These are phyloP conservation scores for Stegostoma tigrinum DNA, from an alignment of 2,113 vertebrate species.

Conservation along the genomic window DNA sequence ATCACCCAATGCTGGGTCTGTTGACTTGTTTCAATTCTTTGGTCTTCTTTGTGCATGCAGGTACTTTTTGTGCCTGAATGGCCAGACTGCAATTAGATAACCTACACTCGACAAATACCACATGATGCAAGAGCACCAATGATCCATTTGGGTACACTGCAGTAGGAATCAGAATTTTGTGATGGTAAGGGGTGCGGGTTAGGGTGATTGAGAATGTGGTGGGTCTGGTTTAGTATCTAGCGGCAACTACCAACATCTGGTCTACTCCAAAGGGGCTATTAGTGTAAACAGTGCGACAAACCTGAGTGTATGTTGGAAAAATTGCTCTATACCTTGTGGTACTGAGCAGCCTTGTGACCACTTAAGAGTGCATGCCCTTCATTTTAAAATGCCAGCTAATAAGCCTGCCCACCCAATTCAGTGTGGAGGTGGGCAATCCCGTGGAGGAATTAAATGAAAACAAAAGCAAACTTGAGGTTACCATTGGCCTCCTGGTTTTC, in stretches of 20 bases:
- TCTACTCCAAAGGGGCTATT: background rate
- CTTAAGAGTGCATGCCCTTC: background rate
- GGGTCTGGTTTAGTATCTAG: background rate
- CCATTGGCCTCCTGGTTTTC: constrained; percentile 30
- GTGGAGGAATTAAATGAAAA: constrained; percentile 6
- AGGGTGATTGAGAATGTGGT: background rate
- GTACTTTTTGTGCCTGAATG: background rate
- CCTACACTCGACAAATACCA: background rate
- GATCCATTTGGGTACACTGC: background rate
- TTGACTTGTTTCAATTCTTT: background rate
- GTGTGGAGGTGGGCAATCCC: background rate
- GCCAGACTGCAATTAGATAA: background rate
- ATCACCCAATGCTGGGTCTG: background rate
- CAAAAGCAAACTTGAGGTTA: constrained; percentile 21
- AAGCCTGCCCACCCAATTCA: background rate
- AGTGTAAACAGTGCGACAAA: constrained; percentile 32
- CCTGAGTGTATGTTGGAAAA: constrained; percentile 29
- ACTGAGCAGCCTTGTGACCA: constrained; percentile 9
- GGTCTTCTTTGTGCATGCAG: background rate
- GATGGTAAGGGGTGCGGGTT: background rate
- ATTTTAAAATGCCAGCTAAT: background rate
- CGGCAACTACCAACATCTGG: background rate
- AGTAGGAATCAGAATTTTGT: background rate
- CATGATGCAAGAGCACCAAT: background rate
- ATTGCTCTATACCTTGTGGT: background rate